A percentile compares a stretch with the other conserved stretches of the same genome.
phyloP scores from a whole-genome alignment of 1,140 invertebrate species.

The Euura lappo region DNA sequence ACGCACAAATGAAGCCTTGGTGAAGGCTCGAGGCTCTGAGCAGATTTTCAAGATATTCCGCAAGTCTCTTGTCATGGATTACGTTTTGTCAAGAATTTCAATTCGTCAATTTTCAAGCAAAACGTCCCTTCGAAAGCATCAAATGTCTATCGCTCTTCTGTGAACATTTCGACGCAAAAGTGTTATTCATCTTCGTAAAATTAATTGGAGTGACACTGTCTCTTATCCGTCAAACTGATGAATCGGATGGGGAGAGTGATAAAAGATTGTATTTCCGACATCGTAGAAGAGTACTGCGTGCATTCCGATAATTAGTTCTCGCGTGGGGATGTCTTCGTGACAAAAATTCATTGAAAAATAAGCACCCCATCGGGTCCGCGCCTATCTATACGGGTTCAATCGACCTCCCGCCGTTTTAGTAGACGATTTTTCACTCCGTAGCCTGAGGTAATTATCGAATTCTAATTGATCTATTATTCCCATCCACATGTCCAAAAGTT shows the following conservation, averaged over 20 bases:
- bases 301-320: neutral
- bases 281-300: neutral
- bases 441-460: no score
- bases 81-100: neutral
- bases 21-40: neutral
- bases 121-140: neutral
- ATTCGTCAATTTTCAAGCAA: neutral
- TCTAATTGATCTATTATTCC: no score
- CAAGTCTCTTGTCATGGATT: neutral
- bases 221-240: neutral
- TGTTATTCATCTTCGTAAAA: no score
- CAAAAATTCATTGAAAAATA: constrained; percentile 5
- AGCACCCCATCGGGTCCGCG: neutral
- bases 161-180: no score
- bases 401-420: neutral
- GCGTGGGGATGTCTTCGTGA: neutral
- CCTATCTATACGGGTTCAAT: neutral
- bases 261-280: neutral
- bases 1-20: neutral
- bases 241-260: neutral
- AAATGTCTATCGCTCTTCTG: no score
- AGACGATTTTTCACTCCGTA: neutral
- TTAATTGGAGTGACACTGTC: neutral
- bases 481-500: no score
- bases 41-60: neutral